Base-by-base conservation (phyloP, 2,113 vertebrate species). In the Muntiacus reevesi region DNA sequence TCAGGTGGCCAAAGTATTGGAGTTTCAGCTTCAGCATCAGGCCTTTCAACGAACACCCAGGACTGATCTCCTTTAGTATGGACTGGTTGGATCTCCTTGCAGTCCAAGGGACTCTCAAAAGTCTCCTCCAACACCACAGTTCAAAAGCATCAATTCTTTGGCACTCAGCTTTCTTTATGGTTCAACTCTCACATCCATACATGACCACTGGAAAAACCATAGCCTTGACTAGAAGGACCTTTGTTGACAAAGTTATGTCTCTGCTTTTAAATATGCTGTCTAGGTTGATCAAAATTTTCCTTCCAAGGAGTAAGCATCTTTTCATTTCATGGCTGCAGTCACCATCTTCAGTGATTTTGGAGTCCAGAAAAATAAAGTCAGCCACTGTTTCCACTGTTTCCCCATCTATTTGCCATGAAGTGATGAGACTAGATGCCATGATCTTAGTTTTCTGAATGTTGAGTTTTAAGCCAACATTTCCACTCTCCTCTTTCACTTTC, bases 231-330 rank as follows among this genome's bases (percentile, higher is more conserved):
- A 67, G 33, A 67, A 1, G 1, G 16, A 67, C 33, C 16, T n/a
- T 67, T 19, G 16, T 19, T n/a, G 62, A 2, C 62, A 67, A 67
- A 67, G 16, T n/a, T 17, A 19, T 64, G 62, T n/a, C 62, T n/a
- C 8, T 67, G 62, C 62, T n/a, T 67, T 67, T 67, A 8, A 67
- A 67, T 67, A 67, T n/a, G 62, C 64, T 1, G 1, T 67, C 16
- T 67, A n/a, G 64, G 16, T n/a, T n/a, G 16, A 2, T 67, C 33
- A 67, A n/a, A n/a, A 67, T 33, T 67, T 67, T 67, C 16, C 33
- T 67, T 67, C 33, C 8, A 67, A n/a, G 64, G 33, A 19, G 33
- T n/a, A n/a, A n/a, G 2, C 0, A 0, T 8, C 64, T 67, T n/a
- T n/a, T 67, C 19, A 67, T n/a, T 67, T n/a, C 62, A 67, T 67